Evolutionary conservation across 2,797 vertebrate species (phyloP), one percentile per base, ranked within the genome.

Genomic region (Hirundo rustica): DNA sequence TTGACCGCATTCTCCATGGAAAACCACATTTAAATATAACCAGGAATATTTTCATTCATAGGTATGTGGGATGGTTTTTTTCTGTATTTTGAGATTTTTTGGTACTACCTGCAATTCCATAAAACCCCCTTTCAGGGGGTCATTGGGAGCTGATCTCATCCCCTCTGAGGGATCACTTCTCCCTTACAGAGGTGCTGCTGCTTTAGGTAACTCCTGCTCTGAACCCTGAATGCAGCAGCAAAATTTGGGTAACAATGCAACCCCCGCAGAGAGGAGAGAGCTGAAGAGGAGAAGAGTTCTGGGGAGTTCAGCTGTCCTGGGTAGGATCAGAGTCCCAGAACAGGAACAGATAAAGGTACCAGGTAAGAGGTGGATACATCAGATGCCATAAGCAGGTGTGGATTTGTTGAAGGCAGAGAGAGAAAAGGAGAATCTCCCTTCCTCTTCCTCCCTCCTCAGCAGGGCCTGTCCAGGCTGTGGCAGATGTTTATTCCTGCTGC

Each of bases 211-310:
- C 51, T 77, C 30, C 48, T 76, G 29, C 51, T 76, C 65, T 53
- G 64, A 45, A 2, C 32, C 50, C 29, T 58, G 32, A 73, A 22
- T 0, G 2, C 27, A 62, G 68, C n/a, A 36, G 65, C 7, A 25
- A 60, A 64, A 7, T 32, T 61, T 19, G 38, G 30, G 75, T 14
- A 19, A 27, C 29, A 27, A 10, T 19, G 36, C 36, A 79, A 6
- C 2, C 1, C 1, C 1, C 14, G 2, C 13, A 32, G 61, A 38
- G 27, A 47, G 23, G 48, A 12, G n/a, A 13, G 11, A 29, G 72
- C 2, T 70, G 88, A 16, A 36, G 73, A 74, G 34, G 32, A 38
- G 71, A 45, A 38, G 29, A 11, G 16, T 22, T 51, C 47, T 58
- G 64, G n/a, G 57, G 44, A 30, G 13, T 40, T 68, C n/a, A 30